These are phyloP conservation scores for Pseudomugil gertrudae DNA, from an alignment of 2,797 vertebrate species.

Conservation along the genomic window DNA sequence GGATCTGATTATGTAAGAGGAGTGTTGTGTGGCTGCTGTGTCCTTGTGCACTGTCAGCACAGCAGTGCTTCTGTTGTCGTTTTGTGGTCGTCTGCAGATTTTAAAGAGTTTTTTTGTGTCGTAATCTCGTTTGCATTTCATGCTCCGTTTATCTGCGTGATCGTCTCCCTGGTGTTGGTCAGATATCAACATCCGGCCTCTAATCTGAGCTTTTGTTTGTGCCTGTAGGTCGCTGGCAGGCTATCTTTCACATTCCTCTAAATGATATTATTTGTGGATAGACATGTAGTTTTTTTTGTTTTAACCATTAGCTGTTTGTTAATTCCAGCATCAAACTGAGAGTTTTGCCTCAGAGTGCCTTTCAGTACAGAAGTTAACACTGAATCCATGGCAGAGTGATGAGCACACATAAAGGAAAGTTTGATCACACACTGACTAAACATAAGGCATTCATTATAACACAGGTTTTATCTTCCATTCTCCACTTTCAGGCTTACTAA, in stretches of 20 bases:
- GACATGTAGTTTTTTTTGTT: background rate
- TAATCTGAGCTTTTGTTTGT: constrained; percentile 13
- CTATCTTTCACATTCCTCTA: constrained; percentile 1
- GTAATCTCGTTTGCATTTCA: constrained; percentile 37
- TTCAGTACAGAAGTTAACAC: background rate
- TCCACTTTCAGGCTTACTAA: constrained; percentile 7
- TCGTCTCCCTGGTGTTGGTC: constrained; percentile 21
- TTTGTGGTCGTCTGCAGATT: constrained; percentile 44
- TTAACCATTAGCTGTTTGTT: background rate
- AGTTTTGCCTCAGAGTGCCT: background rate
- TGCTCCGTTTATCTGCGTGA: constrained; percentile 28
- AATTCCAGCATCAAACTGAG: background rate
- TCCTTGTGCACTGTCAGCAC: constrained; percentile 61
- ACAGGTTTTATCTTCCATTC: constrained; percentile 4
- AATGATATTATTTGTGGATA: background rate
- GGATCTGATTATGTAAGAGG: constrained; percentile 68
- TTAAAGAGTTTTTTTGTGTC: constrained; percentile 18
- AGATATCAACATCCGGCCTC: constrained; percentile 6
- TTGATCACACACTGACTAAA: constrained; percentile 11
- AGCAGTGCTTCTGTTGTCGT: constrained; percentile 41
- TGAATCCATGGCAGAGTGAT: background rate
- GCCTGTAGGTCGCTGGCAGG: constrained; percentile 1
- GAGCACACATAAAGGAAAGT: background rate
- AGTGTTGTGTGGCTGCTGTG: constrained; percentile 52
- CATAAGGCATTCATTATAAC: constrained; percentile 3